Conservation (phyloP, 2,797 vertebrate species). For the Sebastes hubbsi region DNA sequence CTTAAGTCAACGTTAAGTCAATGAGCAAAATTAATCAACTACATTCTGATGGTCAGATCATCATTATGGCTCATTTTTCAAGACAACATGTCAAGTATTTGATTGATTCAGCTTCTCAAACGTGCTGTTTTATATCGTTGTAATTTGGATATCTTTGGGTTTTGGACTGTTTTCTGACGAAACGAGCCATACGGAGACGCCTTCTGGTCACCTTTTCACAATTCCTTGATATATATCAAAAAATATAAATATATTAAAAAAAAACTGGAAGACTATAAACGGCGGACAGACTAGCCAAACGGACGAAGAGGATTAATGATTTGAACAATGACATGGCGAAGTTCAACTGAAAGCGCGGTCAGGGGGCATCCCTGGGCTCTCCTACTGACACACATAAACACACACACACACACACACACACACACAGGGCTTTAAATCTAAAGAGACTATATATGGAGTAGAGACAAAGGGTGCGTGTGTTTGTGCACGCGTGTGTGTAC, state of each 20-base stretch:
- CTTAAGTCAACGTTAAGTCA: neutral
- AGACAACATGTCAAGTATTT: neutral
- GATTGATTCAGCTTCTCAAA: neutral
- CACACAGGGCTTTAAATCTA: slow-evolving; percentile 35
- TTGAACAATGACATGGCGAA: slow-evolving; percentile 52
- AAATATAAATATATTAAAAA: neutral
- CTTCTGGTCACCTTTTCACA: neutral
- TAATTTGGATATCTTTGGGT: neutral
- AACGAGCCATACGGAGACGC: neutral
- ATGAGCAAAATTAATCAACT: neutral
- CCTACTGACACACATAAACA: neutral
- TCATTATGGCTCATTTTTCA: neutral
- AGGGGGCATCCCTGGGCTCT: slow-evolving; percentile 5
- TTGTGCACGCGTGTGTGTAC: slow-evolving; percentile 30
- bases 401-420: slow-evolving; percentile 10
- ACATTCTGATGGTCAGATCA: neutral
- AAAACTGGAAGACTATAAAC: neutral
- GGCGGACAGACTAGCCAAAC: neutral
- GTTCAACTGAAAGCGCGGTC: slow-evolving; percentile 19
- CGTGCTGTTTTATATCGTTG: neutral
- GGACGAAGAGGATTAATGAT: neutral
- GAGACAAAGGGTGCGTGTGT: slow-evolving; percentile 56
- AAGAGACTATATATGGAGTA: slow-evolving; percentile 37
- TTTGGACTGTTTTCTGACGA: neutral
- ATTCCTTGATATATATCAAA: neutral